Conservation (phyloP, 2,113 vertebrate species). For the Theropithecus gelada region DNA sequence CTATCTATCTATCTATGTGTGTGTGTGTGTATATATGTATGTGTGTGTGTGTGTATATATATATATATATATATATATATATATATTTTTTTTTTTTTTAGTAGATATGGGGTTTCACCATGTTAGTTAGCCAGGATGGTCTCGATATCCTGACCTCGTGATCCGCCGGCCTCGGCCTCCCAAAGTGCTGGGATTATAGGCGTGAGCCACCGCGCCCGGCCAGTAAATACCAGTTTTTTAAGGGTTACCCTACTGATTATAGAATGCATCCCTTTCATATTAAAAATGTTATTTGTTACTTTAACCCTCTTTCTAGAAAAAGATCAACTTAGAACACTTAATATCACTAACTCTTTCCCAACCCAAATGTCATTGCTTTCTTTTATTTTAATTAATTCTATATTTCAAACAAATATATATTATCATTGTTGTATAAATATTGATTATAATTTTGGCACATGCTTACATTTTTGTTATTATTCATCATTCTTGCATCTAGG, state of each 20-base stretch:
- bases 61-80: no score
- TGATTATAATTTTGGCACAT: background rate
- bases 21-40: rapidly evolving
- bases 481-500: background rate
- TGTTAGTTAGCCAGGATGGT: no score
- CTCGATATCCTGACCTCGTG: no score
- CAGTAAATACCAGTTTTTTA: background rate
- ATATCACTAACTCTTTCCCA: background rate
- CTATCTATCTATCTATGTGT: no score
- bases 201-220: no score
- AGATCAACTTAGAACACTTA: background rate
- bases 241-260: rapidly evolving
- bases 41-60: no score
- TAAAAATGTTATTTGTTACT: background rate
- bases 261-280: background rate
- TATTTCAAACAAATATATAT: background rate
- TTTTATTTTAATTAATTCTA: background rate
- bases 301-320: background rate
- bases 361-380: background rate
- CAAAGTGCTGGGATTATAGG: no score
- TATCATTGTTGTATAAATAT: background rate
- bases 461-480: background rate
- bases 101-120: no score
- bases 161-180: no score
- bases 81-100: no score